These are phyloP conservation scores for Chaetura pelagica DNA, from an alignment of 2,113 vertebrate genomes.

Conservation along the genomic window DNA sequence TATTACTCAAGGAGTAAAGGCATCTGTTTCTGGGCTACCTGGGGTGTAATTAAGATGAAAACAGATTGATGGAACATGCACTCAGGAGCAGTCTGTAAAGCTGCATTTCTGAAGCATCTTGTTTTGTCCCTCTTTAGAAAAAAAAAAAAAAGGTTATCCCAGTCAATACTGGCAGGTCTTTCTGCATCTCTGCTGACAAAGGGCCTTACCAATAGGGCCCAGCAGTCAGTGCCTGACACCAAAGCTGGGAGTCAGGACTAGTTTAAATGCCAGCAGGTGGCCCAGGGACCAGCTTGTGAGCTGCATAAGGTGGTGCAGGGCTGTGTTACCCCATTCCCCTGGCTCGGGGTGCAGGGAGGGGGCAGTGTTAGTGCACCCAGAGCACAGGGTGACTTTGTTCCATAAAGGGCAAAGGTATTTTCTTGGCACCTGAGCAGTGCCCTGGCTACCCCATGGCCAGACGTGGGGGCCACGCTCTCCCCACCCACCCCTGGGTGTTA, in stretches of 20 bases:
- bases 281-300: not conserved
- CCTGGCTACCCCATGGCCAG: not conserved
- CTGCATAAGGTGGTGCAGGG: rapidly evolving
- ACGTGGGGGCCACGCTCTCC: rapidly evolving
- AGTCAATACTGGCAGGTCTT: not conserved
- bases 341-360: not conserved
- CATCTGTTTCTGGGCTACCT: slow-evolving; percentile 45
- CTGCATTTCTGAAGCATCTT: not conserved
- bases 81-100: not conserved
- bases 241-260: not conserved
- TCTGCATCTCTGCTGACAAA: not conserved
- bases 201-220: not conserved
- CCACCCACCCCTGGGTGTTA: not conserved
- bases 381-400: rapidly evolving
- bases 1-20: slow-evolving; percentile 7
- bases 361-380: not conserved
- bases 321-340: rapidly evolving
- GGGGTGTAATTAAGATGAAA: slow-evolving; percentile 31
- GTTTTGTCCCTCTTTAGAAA: not conserved
- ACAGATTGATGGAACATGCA: not conserved
- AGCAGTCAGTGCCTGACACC: not conserved
- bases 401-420: not conserved
- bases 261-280: not conserved
- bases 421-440: rapidly evolving
- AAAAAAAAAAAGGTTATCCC: not conserved